Conservation (phyloP, 2,888 invertebrate genomes). For the Dryobota labecula region DNA sequence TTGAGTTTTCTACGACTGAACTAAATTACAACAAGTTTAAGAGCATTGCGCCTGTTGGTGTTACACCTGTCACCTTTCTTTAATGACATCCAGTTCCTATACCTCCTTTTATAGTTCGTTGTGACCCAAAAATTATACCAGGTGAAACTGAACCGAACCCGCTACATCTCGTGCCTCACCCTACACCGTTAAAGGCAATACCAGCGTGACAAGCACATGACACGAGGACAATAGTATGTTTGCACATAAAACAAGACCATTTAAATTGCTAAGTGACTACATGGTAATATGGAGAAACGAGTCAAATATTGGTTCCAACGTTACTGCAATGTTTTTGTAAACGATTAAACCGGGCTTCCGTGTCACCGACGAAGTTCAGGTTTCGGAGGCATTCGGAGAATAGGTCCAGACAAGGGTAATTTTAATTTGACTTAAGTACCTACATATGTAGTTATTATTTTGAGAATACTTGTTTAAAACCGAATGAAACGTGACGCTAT, state of each 20-base stretch:
- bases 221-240: constrained; percentile 75
- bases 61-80: not conserved
- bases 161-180: constrained; percentile 31
- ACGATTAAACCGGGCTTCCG: constrained; percentile 6
- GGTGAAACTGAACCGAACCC: constrained; percentile 20
- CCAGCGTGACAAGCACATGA: constrained; percentile 62
- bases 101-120: not conserved
- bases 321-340: constrained; percentile 27
- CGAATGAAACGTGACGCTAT: not conserved
- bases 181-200: constrained; percentile 54
- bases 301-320: constrained; percentile 48
- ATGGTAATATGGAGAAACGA: constrained; percentile 37
- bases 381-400: not conserved
- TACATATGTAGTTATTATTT: not conserved
- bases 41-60: not conserved
- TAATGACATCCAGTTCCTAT: not conserved
- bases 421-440: not conserved
- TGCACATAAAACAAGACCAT: constrained; percentile 71
- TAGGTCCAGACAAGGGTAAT: not conserved
- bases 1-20: not conserved
- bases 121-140: constrained; percentile 24
- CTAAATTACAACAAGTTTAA: not conserved
- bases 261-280: constrained; percentile 74
- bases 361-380: not conserved
- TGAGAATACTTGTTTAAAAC: not conserved